Evolutionary conservation across 2,797 vertebrate genomes (phyloP), one percentile per base, ranked within the genome.

Genomic region (Gila robusta): DNA sequence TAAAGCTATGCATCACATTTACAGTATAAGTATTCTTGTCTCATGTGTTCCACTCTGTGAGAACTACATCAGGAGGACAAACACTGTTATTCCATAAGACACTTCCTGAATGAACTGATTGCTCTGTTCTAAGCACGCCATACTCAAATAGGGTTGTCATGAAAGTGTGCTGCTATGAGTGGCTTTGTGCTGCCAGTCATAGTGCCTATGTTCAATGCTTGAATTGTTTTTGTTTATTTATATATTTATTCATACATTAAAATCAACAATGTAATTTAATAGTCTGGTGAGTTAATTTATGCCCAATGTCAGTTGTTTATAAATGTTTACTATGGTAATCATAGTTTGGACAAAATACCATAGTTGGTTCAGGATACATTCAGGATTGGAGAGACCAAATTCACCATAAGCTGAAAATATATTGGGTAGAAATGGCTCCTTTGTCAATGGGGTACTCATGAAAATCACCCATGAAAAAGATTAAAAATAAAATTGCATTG

Each of bases 241-340:
- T 87, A 80, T 73, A 87, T 89, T 56, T 74, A 87, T 86, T 88
- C 79, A 80, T 87, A 74, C 59, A 90, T 84, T 90, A 87, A 88
- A 90, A 52, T 69, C 49, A 54, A 80, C 28, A 44, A 74, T 47
- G 39, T 66, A 9, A 52, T 85, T 47, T 47, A 67, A 54, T 4
- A 17, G 19, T 62, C 21, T 32, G 72, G 7, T 77, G 39, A 64
- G 54, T 64, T 64, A 2, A 32, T 71, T 19, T 32, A 28, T 82
- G 1, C 17, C 3, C 9, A 26, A 49, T 26, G 6, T 77, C 4
- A 2, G 35, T 32, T 39, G 35, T 10, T 64, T 23, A 6, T 64
- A 28, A 79, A 26, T 9, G 23, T 62, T 19, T 10, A 78, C 23
- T 5, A 11, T 79, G 37, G 26, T 21, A 17, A 62, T 14, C 8